phyloP scores from a whole-genome alignment of 2,888 invertebrate species.

The Diarsia mendica region DNA sequence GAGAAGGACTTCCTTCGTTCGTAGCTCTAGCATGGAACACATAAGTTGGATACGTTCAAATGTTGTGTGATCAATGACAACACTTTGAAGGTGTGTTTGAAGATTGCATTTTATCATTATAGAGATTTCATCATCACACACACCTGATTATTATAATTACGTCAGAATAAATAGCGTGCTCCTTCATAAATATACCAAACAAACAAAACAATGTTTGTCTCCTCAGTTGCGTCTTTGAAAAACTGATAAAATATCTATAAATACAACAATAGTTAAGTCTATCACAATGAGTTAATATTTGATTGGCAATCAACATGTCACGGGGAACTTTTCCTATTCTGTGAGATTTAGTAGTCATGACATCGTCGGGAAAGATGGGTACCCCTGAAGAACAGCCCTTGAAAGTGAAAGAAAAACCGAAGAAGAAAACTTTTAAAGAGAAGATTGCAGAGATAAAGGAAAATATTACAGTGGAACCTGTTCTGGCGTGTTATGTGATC shows the following conservation, averaged over 20 bases:
- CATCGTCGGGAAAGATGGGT: constrained; percentile 71
- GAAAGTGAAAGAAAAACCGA: constrained; percentile 68
- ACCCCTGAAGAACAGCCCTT: constrained; percentile 79
- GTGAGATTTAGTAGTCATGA: constrained; percentile 58
- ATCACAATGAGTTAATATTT: constrained; percentile 69
- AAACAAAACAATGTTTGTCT: constrained; percentile 60
- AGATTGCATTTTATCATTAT: constrained; percentile 14
- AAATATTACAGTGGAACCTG: constrained; percentile 92
- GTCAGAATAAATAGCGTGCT: constrained; percentile 43
- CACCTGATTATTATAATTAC: constrained; percentile 27
- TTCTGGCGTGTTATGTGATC: constrained; percentile 91
- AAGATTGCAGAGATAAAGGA: constrained; percentile 86
- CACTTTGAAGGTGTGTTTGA: constrained; percentile 22
- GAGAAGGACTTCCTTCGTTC: background rate
- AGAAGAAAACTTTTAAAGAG: constrained; percentile 81
- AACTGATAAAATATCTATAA: constrained; percentile 67
- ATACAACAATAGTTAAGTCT: constrained; percentile 60
- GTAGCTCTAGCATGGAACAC: background rate
- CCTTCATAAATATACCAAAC: constrained; percentile 46
- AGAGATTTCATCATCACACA: constrained; percentile 21
- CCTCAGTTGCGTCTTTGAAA: constrained; percentile 53
- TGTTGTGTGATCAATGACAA: background rate
- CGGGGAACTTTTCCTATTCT: constrained; percentile 26
- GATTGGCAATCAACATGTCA: constrained; percentile 57
- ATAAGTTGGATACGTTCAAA: background rate